Evolutionary conservation across 2,888 invertebrate species (phyloP), one percentile per base, ranked within the genome.

Genomic region (Pristionchus japonicus): DNA sequence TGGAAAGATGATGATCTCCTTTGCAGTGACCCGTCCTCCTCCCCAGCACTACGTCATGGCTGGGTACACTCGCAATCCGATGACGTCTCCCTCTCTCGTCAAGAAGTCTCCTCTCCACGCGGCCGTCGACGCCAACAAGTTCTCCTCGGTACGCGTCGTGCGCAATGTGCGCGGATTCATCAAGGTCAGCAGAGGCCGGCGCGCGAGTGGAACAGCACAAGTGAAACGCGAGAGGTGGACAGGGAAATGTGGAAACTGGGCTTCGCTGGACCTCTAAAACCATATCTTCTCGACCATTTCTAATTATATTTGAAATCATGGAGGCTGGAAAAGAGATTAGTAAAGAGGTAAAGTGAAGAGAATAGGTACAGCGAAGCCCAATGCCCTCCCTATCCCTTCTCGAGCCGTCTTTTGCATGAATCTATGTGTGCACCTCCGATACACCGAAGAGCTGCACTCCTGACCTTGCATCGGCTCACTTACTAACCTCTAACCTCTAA

Each of bases 61-160:
- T 17, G 86, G 86, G 2, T 86, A 86, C 86, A 70, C 86, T 31
- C 86, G 70, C 34, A 86, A 86, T 40, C 86, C 86, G 49, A 86
- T 86, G 86, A 86, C 86, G 31, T 86, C 86, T 0, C 86, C 86
- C 3, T 70, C 86, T 1, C 86, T 86, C 49, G 70, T 70, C 17
- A 70, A 57, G 57, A 57, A 64, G 61, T 52, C 49, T 0, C 49
- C 49, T 0, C 49, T 83, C 1, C 34, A 40, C 64, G 43, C 61
- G 27, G 47, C 57, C 43, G 49, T 49, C 64, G 86, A 86, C 49
- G 57, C 86, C 47, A 86, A 86, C 86, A 86, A 86, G 86, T 86
- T 86, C 86, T 86, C 86, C 31, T 86, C 86, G 49, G 86, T 86
- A 47, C 86, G 86, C 67, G 86, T 86, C 70, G 86, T 86, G 34